These are phyloP conservation scores for Bruchidius siliquastri DNA, from an alignment of 2,888 invertebrate genomes.

Conservation along the genomic window DNA sequence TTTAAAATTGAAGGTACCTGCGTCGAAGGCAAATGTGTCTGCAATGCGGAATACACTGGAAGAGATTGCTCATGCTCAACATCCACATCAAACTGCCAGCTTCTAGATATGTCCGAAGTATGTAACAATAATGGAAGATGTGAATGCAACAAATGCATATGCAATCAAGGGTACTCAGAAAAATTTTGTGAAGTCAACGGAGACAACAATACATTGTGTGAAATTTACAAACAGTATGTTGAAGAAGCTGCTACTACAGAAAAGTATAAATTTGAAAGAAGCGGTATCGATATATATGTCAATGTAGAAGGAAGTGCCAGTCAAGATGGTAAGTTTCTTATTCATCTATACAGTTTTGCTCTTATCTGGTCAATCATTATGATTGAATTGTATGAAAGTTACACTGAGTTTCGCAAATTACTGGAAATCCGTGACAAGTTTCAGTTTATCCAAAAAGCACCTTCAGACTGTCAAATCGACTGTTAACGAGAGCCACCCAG, in stretches of 20 bases:
- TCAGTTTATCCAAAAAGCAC: too few species aligned
- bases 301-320: conserved; percentile 2
- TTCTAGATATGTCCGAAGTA: conserved; percentile 28
- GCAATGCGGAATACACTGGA: conserved; percentile 58
- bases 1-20: conserved; percentile 42
- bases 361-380: too few species aligned
- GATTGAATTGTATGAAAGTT: too few species aligned
- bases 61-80: conserved; percentile 59
- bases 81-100: conserved; percentile 27
- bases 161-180: conserved; percentile 44
- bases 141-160: conserved; percentile 58
- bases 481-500: too few species aligned
- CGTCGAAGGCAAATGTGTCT: conserved; percentile 54
- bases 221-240: conserved; percentile 50
- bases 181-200: conserved; percentile 53
- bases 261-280: conserved; percentile 1
- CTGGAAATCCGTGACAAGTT: too few species aligned
- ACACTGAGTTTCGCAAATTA: too few species aligned
- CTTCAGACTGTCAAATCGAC: too few species aligned
- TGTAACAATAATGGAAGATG: conserved; percentile 76
- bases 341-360: too few species aligned
- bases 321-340: not conserved
- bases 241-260: conserved; percentile 4
- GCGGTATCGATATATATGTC: not conserved
- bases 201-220: conserved; percentile 52